Base-by-base conservation (phyloP, 2,797 vertebrate species). In the Decapterus maruadsi region DNA sequence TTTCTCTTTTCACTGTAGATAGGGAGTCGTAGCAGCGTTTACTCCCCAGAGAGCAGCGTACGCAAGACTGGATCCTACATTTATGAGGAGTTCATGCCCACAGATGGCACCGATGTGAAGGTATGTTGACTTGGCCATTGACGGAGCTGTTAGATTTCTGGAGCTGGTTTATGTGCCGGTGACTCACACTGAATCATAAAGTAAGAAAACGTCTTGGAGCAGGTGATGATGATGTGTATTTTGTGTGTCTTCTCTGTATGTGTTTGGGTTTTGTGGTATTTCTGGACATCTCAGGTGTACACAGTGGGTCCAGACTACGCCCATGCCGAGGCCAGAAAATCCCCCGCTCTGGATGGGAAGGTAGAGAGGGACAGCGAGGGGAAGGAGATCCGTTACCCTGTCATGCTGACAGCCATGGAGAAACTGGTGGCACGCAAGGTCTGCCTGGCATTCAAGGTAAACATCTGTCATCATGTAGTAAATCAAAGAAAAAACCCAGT, bases 11-110 rank as follows among this genome's bases (percentile, higher is more conserved):
- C 72, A 7, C 26, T 88, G 2, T 73, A 99, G 98, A 99, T 99
- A 8, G 98, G 98, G 68, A 99, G 98, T 87, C 96, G 98, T 11
- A 99, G 98, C 90, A 99, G 98, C 0, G 98, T 99, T 51, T 99
- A 99, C 83, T 99, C 98, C 14, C 97, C 98, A 6, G 98, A 99
- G 89, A 99, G 96, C 95, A 96, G 92, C 0, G 97, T 99, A 40
- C 94, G 98, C 51, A 99, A 99, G 93, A 99, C 98, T 0, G 98
- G 98, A 17, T 98, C 98, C 0, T 99, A 99, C 89, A 99, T 99
- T 85, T 99, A 99, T 6, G 98, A 99, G 88, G 98, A 99, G 84
- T 99, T 99, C 88, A 99, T 99, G 98, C 97, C 98, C 26, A 99
- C 98, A 0, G 98, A 99, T 64, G 98, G 98, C 58, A 99, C 98